Evolutionary conservation across 2,888 invertebrate genomes (phyloP), one percentile per base, ranked within the genome.

Genomic region (Pyrocoelia pectoralis): DNA sequence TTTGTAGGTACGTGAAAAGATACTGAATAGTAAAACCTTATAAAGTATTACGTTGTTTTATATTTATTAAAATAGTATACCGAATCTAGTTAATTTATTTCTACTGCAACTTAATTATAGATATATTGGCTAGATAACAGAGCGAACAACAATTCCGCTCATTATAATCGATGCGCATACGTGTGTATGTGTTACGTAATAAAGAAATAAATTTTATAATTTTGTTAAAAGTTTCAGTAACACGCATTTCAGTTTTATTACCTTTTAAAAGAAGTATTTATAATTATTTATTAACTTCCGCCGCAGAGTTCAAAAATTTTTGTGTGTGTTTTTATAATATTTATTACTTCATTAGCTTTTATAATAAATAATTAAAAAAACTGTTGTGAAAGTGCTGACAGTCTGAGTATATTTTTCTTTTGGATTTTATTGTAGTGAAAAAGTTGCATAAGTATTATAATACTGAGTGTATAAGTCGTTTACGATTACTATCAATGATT

Each of bases 41-140:
- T 43, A 43, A 43, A 43, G 54, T 14, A 54, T 54, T 54, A 54
- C 41, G 43, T 48, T 17, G 46, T 46, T 56, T 56, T 41, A 17
- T 46, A 46, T 46, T 24, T 55, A 55, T 46, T 55, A 29, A 46
- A 56, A 46, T 48, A 17, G 28, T 46, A 56, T 43, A 56, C n/a
- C n/a, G 18, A 29, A 56, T 43, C 43, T 13, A 12, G n/a, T 46
- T 43, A 15, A 19, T 29, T 41, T 48, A 43, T 46, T 48, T 48
- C 56, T 56, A 12, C 15, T 56, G 54, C 56, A 56, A 33, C 18
- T 29, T 48, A 56, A 56, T 56, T 56, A 56, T 48, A 56, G 56
- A 56, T 56, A 56, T 56, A 56, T 56, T 56, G 48, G 56, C n/a
- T 56, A 48, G 56, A 56, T 56, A 56, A 19, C 46, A 17, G 17